A percentile compares a stretch with the other conserved stretches of the same genome.
Evolutionary conservation across 2,797 vertebrate genomes (phyloP).

Genomic region (Sciurus vulgaris): DNA sequence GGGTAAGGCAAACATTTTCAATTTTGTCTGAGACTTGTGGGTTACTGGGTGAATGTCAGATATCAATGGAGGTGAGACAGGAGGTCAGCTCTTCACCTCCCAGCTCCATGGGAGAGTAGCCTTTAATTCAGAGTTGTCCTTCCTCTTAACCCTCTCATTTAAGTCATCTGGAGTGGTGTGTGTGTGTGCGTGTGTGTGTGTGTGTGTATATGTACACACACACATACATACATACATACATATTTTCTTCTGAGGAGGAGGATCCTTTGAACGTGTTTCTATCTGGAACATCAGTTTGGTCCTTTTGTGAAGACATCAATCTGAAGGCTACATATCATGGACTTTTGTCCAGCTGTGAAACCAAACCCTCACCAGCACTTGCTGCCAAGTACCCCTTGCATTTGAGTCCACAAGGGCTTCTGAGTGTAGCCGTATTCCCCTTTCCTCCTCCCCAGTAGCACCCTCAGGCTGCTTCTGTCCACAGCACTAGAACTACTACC

Average conservation of each 20-base stretch:
- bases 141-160: background rate
- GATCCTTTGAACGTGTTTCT: background rate
- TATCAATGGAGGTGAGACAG: background rate
- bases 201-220: too few relatives aligned
- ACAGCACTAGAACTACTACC: rapidly evolving
- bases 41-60: rapidly evolving
- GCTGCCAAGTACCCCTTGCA: background rate
- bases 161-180: background rate
- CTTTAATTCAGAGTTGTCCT: background rate
- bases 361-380: background rate
- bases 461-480: background rate
- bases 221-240: background rate
- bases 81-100: background rate
- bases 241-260: background rate
- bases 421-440: background rate
- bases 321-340: too few relatives aligned
- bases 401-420: background rate
- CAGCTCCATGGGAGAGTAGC: rapidly evolving
- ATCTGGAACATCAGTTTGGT: background rate
- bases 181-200: too few relatives aligned
- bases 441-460: background rate
- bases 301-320: background rate
- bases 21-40: background rate
- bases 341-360: background rate
- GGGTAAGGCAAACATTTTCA: background rate